Percentiles rank a stretch among this genome's conserved stretches.
phyloP scores from a whole-genome alignment of 1,140 invertebrate species.

The Saccostrea echinata region DNA sequence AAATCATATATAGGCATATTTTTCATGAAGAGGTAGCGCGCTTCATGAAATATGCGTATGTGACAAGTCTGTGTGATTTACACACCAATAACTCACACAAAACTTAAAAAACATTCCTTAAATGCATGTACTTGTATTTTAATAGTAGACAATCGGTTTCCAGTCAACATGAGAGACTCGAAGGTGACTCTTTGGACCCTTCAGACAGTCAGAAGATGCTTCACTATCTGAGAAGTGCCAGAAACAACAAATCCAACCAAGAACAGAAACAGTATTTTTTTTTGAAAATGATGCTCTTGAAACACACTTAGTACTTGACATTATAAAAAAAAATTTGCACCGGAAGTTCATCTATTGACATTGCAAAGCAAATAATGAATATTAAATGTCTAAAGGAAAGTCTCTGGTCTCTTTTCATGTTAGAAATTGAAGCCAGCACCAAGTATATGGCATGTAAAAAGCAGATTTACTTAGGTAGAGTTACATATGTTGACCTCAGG shows the following conservation, averaged over 20 bases:
- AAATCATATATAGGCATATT: no score
- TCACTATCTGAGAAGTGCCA: not conserved
- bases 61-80: no score
- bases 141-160: no score
- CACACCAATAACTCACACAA: no score
- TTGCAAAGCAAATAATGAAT: not conserved
- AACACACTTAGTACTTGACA: not conserved
- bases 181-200: not conserved
- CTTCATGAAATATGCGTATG: no score
- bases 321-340: not conserved
- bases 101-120: no score
- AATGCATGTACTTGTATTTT: no score
- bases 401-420: constrained; percentile 7
- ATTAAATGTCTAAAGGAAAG: not conserved
- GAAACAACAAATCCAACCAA: not conserved
- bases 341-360: not conserved
- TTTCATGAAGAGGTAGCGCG: no score
- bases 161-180: no score
- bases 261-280: not conserved
- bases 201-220: not conserved
- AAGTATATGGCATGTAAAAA: constrained; percentile 2
- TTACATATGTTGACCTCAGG: not conserved
- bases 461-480: not conserved
- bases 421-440: not conserved
- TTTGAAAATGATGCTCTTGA: not conserved